Percentiles rank a stretch among this genome's conserved stretches.
These are phyloP conservation scores for Lepidurus packardi DNA, from an alignment of 1,140 invertebrate genomes.

Conservation along the genomic window DNA sequence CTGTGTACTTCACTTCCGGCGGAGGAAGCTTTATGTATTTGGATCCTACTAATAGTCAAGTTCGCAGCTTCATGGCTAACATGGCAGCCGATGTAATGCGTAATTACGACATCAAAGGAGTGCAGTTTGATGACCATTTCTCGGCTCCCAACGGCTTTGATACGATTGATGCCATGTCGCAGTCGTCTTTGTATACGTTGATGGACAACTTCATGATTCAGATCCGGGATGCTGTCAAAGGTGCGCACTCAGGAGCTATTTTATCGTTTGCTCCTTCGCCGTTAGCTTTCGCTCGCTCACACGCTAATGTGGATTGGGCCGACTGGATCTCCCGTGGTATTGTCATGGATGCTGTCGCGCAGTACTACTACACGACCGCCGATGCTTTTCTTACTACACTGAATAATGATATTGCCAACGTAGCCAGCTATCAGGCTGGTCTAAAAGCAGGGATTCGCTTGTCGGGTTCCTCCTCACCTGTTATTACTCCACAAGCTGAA, in stretches of 20 bases:
- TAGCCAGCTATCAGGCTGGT: conserved; percentile 27
- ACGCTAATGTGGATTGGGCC: conserved; percentile 33
- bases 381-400: conserved; percentile 26
- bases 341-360: conserved; percentile 30
- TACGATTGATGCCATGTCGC: conserved; percentile 29
- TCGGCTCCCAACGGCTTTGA: conserved; percentile 27
- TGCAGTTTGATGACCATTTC: conserved; percentile 34
- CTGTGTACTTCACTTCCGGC: conserved; percentile 26
- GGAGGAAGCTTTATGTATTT: conserved; percentile 28
- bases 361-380: conserved; percentile 31
- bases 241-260: background rate
- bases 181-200: conserved; percentile 1
- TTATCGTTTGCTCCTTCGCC: conserved; percentile 32
- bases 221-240: conserved; percentile 25
- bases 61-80: conserved; percentile 28
- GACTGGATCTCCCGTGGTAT: conserved; percentile 28
- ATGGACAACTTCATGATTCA: conserved; percentile 30
- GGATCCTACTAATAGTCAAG: conserved; percentile 26
- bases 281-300: conserved; percentile 24
- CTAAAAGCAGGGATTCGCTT: conserved; percentile 29
- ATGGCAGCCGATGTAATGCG: conserved; percentile 28
- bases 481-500: conserved; percentile 28
- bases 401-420: conserved; percentile 26
- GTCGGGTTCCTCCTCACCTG: conserved; percentile 27
- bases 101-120: conserved; percentile 31